A percentile compares a stretch with the other conserved stretches of the same genome.
phyloP scores from a whole-genome alignment of 2,113 vertebrate species.

The Ophthalmolycus amberensis region DNA sequence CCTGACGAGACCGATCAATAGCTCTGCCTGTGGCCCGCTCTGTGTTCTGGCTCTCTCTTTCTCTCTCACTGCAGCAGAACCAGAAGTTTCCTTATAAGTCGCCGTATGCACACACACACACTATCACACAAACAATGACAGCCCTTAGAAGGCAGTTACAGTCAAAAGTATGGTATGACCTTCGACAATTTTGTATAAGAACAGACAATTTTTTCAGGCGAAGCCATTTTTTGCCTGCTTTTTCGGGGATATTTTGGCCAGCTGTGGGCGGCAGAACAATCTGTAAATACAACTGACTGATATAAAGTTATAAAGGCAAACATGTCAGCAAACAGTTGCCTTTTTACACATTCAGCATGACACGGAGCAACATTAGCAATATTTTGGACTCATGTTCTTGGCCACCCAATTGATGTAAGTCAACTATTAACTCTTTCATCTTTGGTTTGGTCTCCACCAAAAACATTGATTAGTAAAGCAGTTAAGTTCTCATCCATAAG shows the following conservation, averaged over 20 bases:
- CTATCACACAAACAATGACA: slow-evolving; percentile 26
- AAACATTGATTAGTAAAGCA: not conserved
- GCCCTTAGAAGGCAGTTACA: not conserved
- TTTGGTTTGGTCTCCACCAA: not conserved
- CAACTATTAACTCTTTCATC: not conserved
- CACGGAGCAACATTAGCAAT: not conserved
- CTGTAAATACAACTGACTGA: not conserved
- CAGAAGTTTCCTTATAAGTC: slow-evolving; percentile 18
- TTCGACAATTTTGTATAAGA: not conserved
- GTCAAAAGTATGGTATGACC: not conserved
- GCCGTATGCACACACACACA: slow-evolving; percentile 6
- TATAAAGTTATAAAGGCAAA: not conserved
- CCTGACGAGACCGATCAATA: slow-evolving; percentile 80
- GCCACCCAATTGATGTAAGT: not conserved
- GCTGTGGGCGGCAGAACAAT: not conserved
- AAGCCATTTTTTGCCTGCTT: not conserved
- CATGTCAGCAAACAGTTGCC: not conserved
- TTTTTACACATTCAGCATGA: not conserved
- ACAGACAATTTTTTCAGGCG: not conserved
- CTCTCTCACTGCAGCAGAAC: slow-evolving; percentile 48
- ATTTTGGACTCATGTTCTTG: not conserved
- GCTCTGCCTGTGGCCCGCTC: slow-evolving; percentile 68
- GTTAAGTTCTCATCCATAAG: not conserved
- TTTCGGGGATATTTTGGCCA: not conserved
- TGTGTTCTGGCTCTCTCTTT: slow-evolving; percentile 23